These are phyloP conservation scores for Tricholauxania praeusta DNA, from an alignment of 2,888 invertebrate genomes.

Conservation along the genomic window DNA sequence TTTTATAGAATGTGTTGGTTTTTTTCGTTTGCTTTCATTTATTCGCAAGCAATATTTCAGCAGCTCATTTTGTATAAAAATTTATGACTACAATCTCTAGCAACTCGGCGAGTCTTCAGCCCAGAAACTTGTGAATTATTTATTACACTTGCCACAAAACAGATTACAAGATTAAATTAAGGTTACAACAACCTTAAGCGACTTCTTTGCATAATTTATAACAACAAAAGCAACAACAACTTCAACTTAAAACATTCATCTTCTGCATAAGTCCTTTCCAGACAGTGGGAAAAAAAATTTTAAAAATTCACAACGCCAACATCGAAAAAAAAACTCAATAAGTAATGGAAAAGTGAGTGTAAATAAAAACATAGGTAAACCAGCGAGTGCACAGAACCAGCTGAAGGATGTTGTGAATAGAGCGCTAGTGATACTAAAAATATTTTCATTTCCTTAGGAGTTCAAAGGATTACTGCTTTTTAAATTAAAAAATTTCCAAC, in stretches of 20 bases:
- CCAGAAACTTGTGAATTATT: slow-evolving; percentile 57
- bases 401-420: too few species aligned
- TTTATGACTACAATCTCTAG: not conserved
- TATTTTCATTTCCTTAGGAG: too few species aligned
- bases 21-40: too few species aligned
- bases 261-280: slow-evolving; percentile 36
- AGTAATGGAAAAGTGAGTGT: not conserved
- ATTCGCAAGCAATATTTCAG: too few species aligned
- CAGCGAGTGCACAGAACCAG: too few species aligned
- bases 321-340: not conserved
- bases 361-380: too few species aligned
- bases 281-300: slow-evolving; percentile 36
- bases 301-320: slow-evolving; percentile 7
- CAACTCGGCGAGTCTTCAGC: not conserved
- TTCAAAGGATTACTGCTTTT: too few species aligned
- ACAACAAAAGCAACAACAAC: slow-evolving; percentile 41
- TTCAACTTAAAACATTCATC: slow-evolving; percentile 20
- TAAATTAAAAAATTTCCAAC: too few species aligned
- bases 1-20: too few species aligned
- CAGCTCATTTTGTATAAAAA: not conserved
- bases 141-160: slow-evolving; percentile 61
- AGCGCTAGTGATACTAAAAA: too few species aligned
- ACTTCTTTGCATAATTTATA: slow-evolving; percentile 65
- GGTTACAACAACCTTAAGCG: slow-evolving; percentile 66
- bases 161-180: slow-evolving; percentile 67